Evolutionary conservation across 2,797 vertebrate species (phyloP), one percentile per base, ranked within the genome.

Genomic region (Catharus ustulatus): DNA sequence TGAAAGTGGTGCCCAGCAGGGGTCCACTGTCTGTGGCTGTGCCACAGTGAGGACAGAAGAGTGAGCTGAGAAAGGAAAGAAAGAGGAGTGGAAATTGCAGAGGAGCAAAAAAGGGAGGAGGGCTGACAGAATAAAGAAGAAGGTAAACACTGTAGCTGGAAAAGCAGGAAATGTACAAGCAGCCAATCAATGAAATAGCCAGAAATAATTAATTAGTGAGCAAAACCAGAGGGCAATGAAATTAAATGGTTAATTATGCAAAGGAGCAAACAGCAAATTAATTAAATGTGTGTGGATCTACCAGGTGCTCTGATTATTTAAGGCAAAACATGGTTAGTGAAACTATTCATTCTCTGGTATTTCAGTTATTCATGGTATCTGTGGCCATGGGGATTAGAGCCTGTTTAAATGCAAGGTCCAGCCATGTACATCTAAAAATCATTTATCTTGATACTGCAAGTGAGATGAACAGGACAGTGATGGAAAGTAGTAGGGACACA

Each of bases 311-410:
- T 87, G 79, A 95, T 91, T 88, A 96, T 95, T 95, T 93, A 91
- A 93, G 85, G 49, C 52, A 91, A 89, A 94, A 82, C 63, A 74
- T 51, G 64, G 77, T 84, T 87, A 93, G 59, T 64, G 63, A 90
- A 94, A 93, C 74, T 90, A 71, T 73, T 92, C 81, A 69, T 84
- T 95, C 48, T 61, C 67, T 94, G 83, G 85, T 90, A 94, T 96
- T 94, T 95, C 91, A 96, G 85, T 94, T 91, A 94, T 91, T 95
- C 80, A 27, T 93, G 80, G 74, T 88, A 88, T 93, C 85, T 79
- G 80, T 87, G 67, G 71, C 71, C 52, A 61, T 23, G 45, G 80
- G 87, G 91, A 91, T 90, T 88, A 90, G 43, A 86, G 71, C 24
- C 80, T 79, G 45, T 76, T 93, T 71, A 91, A 96, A 92, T 90